A percentile compares a stretch with the other conserved stretches of the same genome.
Conservation (phyloP, 2,888 invertebrate genomes). For the Mimas tiliae region DNA sequence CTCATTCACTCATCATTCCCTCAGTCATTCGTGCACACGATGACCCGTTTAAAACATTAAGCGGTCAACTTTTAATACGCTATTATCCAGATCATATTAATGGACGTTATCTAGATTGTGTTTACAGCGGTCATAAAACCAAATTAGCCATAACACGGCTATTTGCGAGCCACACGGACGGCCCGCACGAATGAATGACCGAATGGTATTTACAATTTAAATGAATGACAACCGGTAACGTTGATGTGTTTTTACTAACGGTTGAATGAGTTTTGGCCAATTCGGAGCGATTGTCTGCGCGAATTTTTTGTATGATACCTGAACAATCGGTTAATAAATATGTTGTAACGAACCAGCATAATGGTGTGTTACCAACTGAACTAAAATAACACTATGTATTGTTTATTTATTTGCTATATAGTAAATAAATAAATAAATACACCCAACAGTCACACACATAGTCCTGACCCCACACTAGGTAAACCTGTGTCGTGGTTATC, state of each 20-base stretch:
- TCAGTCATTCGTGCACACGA: constrained; percentile 33
- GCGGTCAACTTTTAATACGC: constrained; percentile 47
- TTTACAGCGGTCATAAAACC: constrained; percentile 55
- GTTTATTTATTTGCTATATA: no score
- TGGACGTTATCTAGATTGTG: constrained; percentile 52
- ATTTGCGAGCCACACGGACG: constrained; percentile 39
- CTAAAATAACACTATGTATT: no score
- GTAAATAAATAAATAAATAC: no score
- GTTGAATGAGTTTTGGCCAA: neutral
- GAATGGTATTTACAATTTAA: constrained; percentile 37
- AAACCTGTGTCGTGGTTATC: no score
- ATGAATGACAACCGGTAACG: constrained; percentile 25
- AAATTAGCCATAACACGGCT: constrained; percentile 53
- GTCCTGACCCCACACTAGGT: no score
- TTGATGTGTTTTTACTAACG: neutral
- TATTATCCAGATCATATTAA: constrained; percentile 38
- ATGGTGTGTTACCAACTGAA: no score
- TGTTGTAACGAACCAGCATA: no score
- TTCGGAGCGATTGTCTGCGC: neutral
- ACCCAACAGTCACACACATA: no score
- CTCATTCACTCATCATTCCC: neutral
- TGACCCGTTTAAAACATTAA: constrained; percentile 38
- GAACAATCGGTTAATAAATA: no score
- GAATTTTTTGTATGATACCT: no score
- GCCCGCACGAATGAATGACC: constrained; percentile 39